Base-by-base conservation (phyloP, 2,797 vertebrate genomes). In the Pangasius larnaudii region DNA sequence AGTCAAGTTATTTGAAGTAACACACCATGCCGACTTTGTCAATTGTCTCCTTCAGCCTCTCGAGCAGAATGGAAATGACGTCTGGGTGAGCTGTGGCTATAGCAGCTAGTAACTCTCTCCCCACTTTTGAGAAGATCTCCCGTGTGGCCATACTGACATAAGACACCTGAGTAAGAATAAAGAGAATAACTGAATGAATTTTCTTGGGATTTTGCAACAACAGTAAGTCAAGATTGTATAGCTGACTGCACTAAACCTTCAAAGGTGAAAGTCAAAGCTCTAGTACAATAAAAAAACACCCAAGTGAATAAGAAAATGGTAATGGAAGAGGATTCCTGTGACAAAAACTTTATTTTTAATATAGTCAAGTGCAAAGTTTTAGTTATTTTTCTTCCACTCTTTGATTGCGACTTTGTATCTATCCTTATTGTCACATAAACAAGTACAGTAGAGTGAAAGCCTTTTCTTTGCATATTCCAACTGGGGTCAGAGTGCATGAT, bases 51-150 rank as follows among this genome's bases (percentile, higher is more conserved):
- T 93, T 96, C 81, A 99, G 95, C 90, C 96, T 95, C 85, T 97
- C 96, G 93, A 99, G 92, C 87, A 99, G 94, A 8, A 99, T 92
- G 51, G 98, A 99, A 93, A 98, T 97, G 46, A 98, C 94, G 65
- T 95, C 92, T 0, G 96, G 97, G 87, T 99, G 98, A 85, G 96
- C 93, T 74, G 95, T 94, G 65, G 98, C 97, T 88, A 99, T 97
- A 81, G 96, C 94, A 86, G 97, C 97, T 91, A 99, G 91, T 88
- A 99, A 96, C 82, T 99, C 98, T 36, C 98, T 96, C 27, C 99
- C 99, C 65, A 99, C 97, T 93, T 99, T 99, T 27, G 98, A 99
- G 91, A 98, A 99, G 0, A 96, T 97, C 93, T 99, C 98, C 95
- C 98, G 97, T 63, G 98, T 99, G n/a, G 97, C 95, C 89, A 97